phyloP scores from a whole-genome alignment of 2,888 invertebrate species.

The Charanyca ferruginea region DNA sequence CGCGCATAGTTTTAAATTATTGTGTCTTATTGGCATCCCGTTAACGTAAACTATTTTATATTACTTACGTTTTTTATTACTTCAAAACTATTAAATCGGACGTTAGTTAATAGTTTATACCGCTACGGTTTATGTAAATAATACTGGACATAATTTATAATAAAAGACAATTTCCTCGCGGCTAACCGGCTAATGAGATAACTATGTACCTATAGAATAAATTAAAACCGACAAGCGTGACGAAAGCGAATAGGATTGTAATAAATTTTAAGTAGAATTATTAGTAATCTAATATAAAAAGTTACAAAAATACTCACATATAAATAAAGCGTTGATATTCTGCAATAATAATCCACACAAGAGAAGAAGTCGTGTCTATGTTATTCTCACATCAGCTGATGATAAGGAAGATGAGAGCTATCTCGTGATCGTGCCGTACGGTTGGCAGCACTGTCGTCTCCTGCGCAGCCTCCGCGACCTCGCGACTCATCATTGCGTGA shows the following conservation, averaged over 20 bases:
- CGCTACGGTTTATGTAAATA: conserved; percentile 31
- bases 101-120: conserved; percentile 29
- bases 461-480: conserved; percentile 84
- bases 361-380: conserved; percentile 69
- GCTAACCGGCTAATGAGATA: conserved; percentile 13
- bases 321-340: conserved; percentile 59
- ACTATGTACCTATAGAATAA: conserved; percentile 24
- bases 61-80: conserved; percentile 44
- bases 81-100: conserved; percentile 30
- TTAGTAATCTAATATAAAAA: conserved; percentile 17
- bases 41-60: conserved; percentile 31
- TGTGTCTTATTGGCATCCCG: conserved; percentile 30
- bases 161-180: conserved; percentile 10
- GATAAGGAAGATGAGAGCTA: conserved; percentile 87
- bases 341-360: conserved; percentile 69
- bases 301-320: conserved; percentile 67
- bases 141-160: conserved; percentile 10
- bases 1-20: conserved; percentile 45
- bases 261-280: neutral
- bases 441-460: conserved; percentile 84
- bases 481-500: conserved; percentile 72
- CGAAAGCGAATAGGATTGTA: conserved; percentile 10
- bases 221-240: conserved; percentile 33
- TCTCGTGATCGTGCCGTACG: conserved; percentile 85
- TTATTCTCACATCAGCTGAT: conserved; percentile 85